Evolutionary conservation across 2,888 invertebrate species (phyloP), one percentile per base, ranked within the genome.

Genomic region (Cryptocephalus moraei): DNA sequence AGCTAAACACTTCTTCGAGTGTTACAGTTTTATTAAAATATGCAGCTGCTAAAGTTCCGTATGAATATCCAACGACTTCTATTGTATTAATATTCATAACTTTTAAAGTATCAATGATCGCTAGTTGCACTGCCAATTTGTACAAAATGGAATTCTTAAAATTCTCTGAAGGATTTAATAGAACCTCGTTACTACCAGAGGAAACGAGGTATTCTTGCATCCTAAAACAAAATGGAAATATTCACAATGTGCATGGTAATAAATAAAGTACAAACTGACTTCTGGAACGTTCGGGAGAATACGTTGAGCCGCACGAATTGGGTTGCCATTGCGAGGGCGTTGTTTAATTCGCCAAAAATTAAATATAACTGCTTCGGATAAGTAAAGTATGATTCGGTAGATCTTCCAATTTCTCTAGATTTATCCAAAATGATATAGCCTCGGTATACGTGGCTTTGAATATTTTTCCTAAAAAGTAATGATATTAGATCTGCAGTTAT

Each of bases 1-100:
- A 77, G 3, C 88, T 70, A 49, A 92, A 79, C 70, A 85, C 83
- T 71, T 93, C 84, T 59, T 90, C 86, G 0, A 85, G 79, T 0
- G 87, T 88, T 53, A 94, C 79, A 52, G 85, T 83, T 0, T 87
- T 89, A 65, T 94, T 92, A 6, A 89, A 91, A 71, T 95, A 95
- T 0, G 87, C 92, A 66, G 92, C 91, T 0, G 86, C 87, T 2
- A 95, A 73, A 66, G 94, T 93, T 10, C 95, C 94, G 0, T 89
- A 85, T 8, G 92, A 92, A 68, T 91, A 89, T 1, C 93, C 67
- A 36, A 12, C 36, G n/a, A 12, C 12, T 11, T 11, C 36, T 4
- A 12, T 6, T 11, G 36, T n/a, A n/a, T n/a, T 36, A 4, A 36
- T n/a, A 4, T 36, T n/a, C 6, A 36, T 4, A 12, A 11, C 4